Conservation (phyloP, 2,888 invertebrate genomes). For the Neuroscelio doddi region DNA sequence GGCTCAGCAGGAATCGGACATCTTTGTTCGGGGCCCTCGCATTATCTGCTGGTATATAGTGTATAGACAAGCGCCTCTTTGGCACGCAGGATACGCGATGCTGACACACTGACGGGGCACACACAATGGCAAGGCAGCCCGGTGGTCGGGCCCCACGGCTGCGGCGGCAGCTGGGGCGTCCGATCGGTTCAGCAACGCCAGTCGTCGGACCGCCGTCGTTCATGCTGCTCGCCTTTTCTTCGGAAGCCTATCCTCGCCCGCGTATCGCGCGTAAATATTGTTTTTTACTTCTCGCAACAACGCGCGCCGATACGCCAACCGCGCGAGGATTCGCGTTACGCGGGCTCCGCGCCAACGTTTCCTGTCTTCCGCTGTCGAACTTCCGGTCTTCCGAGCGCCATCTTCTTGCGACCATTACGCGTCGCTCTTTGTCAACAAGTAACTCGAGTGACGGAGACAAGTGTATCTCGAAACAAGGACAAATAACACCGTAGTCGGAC, state of each 20-base stretch:
- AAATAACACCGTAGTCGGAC: too few relatives aligned
- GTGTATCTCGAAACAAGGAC: too few relatives aligned
- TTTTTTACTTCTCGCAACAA: background rate
- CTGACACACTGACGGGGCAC: conserved; percentile 37
- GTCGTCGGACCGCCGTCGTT: conserved; percentile 67
- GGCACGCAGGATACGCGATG: conserved; percentile 34
- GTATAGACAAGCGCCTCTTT: conserved; percentile 19
- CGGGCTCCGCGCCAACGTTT: conserved; percentile 5
- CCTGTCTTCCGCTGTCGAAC: conserved; percentile 1
- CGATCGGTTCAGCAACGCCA: conserved; percentile 58
- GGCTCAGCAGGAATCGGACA: conserved; percentile 19
- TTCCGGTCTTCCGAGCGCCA: conserved; percentile 10
- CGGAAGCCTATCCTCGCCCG: conserved; percentile 39
- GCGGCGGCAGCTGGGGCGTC: conserved; percentile 62
- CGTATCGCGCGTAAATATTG: conserved; percentile 1
- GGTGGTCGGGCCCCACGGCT: conserved; percentile 47
- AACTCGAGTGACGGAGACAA: too few relatives aligned
- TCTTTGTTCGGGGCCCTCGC: conserved; percentile 13
- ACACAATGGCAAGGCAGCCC: conserved; percentile 43
- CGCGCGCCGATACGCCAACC: background rate
- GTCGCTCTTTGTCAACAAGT: background rate
- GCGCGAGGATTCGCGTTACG: conserved; percentile 28
- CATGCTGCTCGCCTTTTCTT: conserved; percentile 62
- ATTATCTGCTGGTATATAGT: conserved; percentile 3
- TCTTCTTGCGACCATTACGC: background rate